A percentile compares a stretch with the other conserved stretches of the same genome.
Conservation (phyloP, 2,797 vertebrate genomes). For the Gallinago stenura region DNA sequence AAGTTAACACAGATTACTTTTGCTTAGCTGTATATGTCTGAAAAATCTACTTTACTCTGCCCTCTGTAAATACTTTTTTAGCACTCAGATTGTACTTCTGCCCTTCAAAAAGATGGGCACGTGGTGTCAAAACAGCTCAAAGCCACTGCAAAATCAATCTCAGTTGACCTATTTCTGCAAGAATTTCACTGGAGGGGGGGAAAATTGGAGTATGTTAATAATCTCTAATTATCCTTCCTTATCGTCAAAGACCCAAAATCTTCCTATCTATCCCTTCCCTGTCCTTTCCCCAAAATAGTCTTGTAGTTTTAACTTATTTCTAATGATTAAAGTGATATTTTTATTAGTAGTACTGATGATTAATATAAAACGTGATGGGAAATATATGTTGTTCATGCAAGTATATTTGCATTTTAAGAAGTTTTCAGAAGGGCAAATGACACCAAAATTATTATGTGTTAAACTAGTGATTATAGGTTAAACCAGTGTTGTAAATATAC, state of each 20-base stretch:
- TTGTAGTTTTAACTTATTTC: neutral
- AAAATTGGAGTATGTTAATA: conserved; percentile 35
- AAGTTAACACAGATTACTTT: neutral
- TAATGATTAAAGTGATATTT: neutral
- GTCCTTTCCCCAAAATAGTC: neutral
- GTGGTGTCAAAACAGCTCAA: conserved; percentile 15
- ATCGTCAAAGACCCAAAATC: neutral
- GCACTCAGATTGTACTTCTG: neutral
- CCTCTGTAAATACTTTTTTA: conserved; percentile 6
- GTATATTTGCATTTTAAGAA: neutral
- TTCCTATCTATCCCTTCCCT: neutral
- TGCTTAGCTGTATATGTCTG: neutral
- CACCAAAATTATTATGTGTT: neutral
- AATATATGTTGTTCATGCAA: neutral
- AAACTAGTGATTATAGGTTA: neutral
- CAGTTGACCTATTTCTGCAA: conserved; percentile 34
- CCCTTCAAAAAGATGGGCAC: conserved; percentile 15
- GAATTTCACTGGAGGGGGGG: conserved; percentile 7
- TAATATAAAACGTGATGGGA: neutral
- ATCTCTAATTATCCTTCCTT: conserved; percentile 39
- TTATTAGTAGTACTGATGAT: neutral
- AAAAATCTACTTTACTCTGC: conserved; percentile 1
- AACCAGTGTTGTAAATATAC: neutral
- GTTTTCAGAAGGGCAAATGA: neutral
- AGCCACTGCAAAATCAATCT: conserved; percentile 16